phyloP scores from a whole-genome alignment of 2,888 invertebrate genomes.

The Cerastis rubricosa region DNA sequence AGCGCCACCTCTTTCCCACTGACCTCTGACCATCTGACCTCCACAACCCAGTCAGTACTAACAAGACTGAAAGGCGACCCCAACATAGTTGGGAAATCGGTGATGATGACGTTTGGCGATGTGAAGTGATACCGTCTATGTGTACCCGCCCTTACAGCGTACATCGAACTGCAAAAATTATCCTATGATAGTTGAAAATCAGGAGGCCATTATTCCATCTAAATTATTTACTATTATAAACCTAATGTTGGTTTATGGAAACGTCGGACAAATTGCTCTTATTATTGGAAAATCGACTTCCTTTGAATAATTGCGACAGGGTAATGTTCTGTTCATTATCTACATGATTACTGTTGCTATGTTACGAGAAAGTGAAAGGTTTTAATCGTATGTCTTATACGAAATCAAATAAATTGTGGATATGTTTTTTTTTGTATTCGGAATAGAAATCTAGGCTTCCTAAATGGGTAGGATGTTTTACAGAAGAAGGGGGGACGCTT shows the following conservation, averaged over 20 bases:
- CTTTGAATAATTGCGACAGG: constrained; percentile 45
- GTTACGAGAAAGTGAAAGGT: constrained; percentile 25
- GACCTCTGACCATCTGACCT: too few relatives aligned
- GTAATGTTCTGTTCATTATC: constrained; percentile 51
- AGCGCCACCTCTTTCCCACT: too few relatives aligned
- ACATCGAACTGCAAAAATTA: constrained; percentile 49
- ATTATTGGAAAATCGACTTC: constrained; percentile 56
- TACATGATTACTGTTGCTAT: constrained; percentile 18
- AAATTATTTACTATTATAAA: constrained; percentile 41
- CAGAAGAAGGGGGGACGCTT: too few relatives aligned
- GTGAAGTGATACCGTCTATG: neutral
- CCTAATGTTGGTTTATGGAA: constrained; percentile 37
- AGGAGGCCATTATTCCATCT: constrained; percentile 34
- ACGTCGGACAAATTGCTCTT: constrained; percentile 50
- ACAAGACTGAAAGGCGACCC: neutral
- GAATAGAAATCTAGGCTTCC: neutral
- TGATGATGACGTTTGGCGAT: neutral
- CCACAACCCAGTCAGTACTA: neutral
- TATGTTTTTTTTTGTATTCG: neutral
- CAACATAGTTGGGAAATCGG: neutral
- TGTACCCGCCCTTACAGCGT: constrained; percentile 16
- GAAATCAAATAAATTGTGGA: neutral
- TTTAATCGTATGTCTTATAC: constrained; percentile 13
- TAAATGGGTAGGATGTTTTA: too few relatives aligned
- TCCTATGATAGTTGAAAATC: constrained; percentile 31